Evolutionary conservation across 2,113 vertebrate genomes (phyloP).

Genomic region (Bos indicus): DNA sequence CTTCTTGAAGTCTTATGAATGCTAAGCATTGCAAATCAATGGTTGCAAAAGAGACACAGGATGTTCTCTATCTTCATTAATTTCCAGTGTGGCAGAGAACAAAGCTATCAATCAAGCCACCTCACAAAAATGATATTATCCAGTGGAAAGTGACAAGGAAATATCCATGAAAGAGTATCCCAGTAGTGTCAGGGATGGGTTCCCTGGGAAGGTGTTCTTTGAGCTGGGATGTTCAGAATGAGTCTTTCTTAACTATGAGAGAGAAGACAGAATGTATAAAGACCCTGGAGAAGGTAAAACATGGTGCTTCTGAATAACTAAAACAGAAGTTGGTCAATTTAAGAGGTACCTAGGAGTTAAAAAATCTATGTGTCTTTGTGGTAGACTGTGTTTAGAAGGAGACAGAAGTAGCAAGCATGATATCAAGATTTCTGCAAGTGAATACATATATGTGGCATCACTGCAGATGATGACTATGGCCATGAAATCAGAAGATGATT

Average conservation of each 20-base stretch:
- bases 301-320: not conserved
- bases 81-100: not conserved
- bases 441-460: not conserved
- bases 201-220: not conserved
- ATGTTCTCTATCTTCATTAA: not conserved
- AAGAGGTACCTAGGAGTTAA: not conserved
- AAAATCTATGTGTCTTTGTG: not conserved
- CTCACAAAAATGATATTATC: not conserved
- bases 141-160: not conserved
- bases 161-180: not conserved
- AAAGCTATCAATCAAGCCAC: not conserved
- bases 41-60: not conserved
- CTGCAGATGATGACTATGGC: not conserved
- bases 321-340: not conserved
- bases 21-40: not conserved
- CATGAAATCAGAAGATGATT: not conserved
- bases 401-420: not conserved
- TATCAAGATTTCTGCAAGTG: not conserved
- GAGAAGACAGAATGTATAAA: not conserved
- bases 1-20: not conserved
- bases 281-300: not conserved
- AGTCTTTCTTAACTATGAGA: not conserved
- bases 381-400: not conserved
- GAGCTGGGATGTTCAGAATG: not conserved
- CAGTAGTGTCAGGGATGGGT: not conserved